Base-by-base conservation (phyloP, 2,113 vertebrate species). In the Haemorhous mexicanus region DNA sequence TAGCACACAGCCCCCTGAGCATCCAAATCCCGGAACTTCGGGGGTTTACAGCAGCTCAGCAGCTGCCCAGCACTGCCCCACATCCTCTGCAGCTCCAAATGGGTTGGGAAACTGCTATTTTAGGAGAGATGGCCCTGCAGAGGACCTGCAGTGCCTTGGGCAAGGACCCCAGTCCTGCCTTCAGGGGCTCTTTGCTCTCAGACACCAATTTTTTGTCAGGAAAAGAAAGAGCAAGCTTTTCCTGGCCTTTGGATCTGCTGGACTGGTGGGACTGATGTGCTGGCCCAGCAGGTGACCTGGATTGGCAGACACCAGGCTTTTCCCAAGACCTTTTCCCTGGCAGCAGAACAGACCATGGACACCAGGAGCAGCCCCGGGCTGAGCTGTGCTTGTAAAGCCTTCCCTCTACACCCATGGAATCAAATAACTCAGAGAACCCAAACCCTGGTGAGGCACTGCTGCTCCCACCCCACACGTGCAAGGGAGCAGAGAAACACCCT, bases 381-480 rank as follows among this genome's bases (percentile, higher is more conserved):
- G 24, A 66, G 37, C 37, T 14, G 3, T 0, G 5, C 21, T 66
- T 32, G 11, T 3, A 3, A 15, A 18, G 5, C 8, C 44, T 39
- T 16, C 41, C 37, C 13, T 30, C 47, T 4, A 6, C 37, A n/a
- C 14, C 26, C 56, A 6, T 2, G 13, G 39, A 23, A 35, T 10
- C 33, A 37, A 55, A 73, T 35, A 55, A 7, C 46, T 27, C 2
- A 0, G 62, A 37, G 23, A 84, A 35, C 27, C 30, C 76, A 52
- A 64, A 0, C 5, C 0, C 13, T 6, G 1, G 27, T 0, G 2
- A 56, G 37, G 24, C 7, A 1, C 11, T 26, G 18, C 68, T 56
- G 47, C 43, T 74, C 32, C 81, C 50, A 49, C 13, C 41, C 27
- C 1, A 1, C 18, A 5, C 0, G 0, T 17, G 37, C 24, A 21